These are phyloP conservation scores for Theropithecus gelada DNA, from an alignment of 2,113 vertebrate genomes.

Conservation along the genomic window DNA sequence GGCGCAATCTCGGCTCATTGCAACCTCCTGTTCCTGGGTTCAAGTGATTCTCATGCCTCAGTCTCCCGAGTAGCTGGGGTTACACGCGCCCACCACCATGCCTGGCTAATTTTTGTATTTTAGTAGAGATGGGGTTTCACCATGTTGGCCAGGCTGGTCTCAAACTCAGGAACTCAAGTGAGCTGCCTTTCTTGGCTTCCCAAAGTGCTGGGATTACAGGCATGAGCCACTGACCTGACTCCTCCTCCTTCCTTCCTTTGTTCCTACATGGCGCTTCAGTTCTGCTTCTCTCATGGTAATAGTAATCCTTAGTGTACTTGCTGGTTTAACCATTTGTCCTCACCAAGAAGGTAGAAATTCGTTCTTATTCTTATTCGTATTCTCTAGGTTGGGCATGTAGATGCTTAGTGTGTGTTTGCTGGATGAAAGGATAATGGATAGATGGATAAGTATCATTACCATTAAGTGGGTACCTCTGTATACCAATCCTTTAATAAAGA, in stretches of 20 bases:
- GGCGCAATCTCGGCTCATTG: accelerated
- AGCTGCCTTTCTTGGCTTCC: no score
- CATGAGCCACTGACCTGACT: neutral
- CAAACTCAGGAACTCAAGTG: no score
- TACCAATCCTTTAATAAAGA: neutral
- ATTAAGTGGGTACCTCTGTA: neutral
- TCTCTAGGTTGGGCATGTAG: neutral
- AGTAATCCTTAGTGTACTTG: neutral
- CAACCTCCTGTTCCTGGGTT: no score
- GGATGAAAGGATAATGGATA: neutral
- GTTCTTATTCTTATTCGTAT: neutral
- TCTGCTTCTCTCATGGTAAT: neutral
- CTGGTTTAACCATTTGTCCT: neutral
- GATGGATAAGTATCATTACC: neutral
- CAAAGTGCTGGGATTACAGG: no score
- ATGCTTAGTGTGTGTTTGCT: neutral
- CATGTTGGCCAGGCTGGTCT: no score
- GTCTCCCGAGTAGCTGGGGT: no score
- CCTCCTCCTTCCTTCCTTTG: neutral
- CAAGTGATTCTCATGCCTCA: no score
- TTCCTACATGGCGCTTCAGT: neutral
- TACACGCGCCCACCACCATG: no score
- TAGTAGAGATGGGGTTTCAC: no score
- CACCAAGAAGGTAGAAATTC: neutral
- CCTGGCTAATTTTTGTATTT: no score